A percentile compares a stretch with the other conserved stretches of the same genome.
These are phyloP conservation scores for Coelogynopora nodosa DNA, from an alignment of 2,888 invertebrate species.

Conservation along the genomic window DNA sequence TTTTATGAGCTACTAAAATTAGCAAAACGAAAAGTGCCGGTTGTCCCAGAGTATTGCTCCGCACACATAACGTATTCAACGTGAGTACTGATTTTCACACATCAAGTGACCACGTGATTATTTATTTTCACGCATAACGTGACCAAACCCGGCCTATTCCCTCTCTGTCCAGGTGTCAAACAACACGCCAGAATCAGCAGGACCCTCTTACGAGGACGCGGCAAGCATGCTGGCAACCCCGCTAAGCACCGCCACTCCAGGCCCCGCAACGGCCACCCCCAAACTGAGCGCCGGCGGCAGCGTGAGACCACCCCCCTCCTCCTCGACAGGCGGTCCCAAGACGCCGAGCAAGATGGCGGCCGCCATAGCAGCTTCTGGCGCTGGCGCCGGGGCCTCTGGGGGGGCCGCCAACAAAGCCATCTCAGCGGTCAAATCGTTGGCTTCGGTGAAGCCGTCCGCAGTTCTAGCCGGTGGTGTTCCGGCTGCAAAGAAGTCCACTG, in stretches of 20 bases:
- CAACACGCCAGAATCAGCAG: too few species aligned
- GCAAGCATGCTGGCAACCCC: neutral
- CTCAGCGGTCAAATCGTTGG: neutral
- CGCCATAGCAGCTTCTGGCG: neutral
- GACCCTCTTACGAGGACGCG: neutral
- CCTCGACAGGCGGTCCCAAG: constrained; percentile 12
- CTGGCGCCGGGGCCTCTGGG: neutral
- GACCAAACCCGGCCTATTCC: too few species aligned
- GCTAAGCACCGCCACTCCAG: neutral
- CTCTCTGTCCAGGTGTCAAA: too few species aligned
- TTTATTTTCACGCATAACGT: too few species aligned
- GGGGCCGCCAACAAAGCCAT: neutral
- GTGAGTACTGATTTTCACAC: too few species aligned
- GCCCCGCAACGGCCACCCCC: neutral
- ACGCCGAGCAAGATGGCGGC: constrained; percentile 16
- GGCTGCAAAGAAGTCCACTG: neutral
- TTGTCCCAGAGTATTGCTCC: too few species aligned
- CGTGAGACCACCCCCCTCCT: neutral
- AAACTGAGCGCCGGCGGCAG: neutral
- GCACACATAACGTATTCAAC: too few species aligned
- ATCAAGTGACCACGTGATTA: too few species aligned
- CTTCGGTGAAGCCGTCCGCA: neutral
- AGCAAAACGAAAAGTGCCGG: too few species aligned
- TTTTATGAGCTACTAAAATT: too few species aligned
- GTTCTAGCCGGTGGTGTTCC: neutral